Conservation (phyloP, 1,140 invertebrate genomes). For the Gerris buenoi region DNA sequence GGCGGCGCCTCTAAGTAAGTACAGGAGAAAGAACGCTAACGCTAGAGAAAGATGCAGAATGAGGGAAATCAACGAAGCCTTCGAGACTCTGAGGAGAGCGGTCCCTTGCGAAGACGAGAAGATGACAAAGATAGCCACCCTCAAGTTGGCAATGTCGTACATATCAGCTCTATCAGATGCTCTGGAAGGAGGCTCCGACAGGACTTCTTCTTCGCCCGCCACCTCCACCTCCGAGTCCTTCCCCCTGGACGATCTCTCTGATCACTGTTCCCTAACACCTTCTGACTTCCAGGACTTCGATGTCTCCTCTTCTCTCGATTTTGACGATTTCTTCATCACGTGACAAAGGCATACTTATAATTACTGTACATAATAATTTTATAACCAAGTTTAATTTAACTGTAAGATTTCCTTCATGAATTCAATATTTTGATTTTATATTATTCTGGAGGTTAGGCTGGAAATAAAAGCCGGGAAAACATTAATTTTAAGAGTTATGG, state of each 20-base stretch:
- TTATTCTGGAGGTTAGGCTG: too few species aligned
- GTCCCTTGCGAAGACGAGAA: conserved; percentile 52
- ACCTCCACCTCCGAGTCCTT: neutral
- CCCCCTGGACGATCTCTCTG: neutral
- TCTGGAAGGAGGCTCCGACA: conserved; percentile 15
- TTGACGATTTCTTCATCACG: neutral
- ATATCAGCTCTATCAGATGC: conserved; percentile 48
- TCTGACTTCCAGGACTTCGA: neutral
- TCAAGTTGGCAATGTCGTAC: conserved; percentile 75
- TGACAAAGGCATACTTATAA: too few species aligned
- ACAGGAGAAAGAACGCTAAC: conserved; percentile 76
- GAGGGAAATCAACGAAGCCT: conserved; percentile 76
- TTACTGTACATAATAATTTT: too few species aligned
- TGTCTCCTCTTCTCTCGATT: neutral
- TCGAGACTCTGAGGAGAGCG: conserved; percentile 57
- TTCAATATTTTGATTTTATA: too few species aligned
- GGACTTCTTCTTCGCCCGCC: neutral
- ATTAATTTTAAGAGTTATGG: too few species aligned
- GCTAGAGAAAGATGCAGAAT: conserved; percentile 69
- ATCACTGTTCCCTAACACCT: neutral
- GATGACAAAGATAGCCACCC: conserved; percentile 74
- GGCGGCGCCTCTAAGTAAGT: conserved; percentile 73
- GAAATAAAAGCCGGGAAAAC: too few species aligned
- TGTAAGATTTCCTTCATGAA: too few species aligned
- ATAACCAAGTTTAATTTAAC: too few species aligned